Evolutionary conservation across 2,113 vertebrate genomes (phyloP).

Genomic region (Donacobius atricapilla): DNA sequence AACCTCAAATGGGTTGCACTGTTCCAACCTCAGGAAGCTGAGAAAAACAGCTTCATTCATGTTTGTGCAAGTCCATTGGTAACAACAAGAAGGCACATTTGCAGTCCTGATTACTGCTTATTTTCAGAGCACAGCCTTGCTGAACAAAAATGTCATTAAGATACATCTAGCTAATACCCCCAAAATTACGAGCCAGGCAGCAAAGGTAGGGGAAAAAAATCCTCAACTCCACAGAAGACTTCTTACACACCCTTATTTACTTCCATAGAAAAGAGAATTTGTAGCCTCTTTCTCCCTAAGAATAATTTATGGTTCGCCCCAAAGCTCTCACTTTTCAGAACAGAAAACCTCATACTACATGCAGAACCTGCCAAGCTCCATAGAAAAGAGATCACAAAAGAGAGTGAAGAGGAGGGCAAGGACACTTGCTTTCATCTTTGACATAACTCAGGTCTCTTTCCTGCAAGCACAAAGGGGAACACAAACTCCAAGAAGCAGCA

Average conservation of each 20-base stretch:
- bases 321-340: not conserved
- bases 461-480: not conserved
- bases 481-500: not conserved
- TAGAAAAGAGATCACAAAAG: not conserved
- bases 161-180: not conserved
- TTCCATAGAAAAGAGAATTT: not conserved
- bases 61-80: not conserved
- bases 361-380: not conserved
- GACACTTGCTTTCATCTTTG: not conserved
- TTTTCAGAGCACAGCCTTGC: not conserved
- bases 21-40: not conserved
- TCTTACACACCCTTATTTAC: not conserved
- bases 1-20: too few relatives aligned
- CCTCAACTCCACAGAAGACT: not conserved
- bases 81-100: not conserved
- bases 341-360: not conserved
- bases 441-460: not conserved
- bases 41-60: not conserved
- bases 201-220: not conserved
- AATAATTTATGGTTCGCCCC: not conserved
- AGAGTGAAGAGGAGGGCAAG: not conserved
- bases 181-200: not conserved
- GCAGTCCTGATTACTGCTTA: not conserved
- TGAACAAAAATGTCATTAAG: not conserved
- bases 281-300: not conserved